Base-by-base conservation (phyloP, 2,113 vertebrate species). In the Tragelaphus buxtoni region DNA sequence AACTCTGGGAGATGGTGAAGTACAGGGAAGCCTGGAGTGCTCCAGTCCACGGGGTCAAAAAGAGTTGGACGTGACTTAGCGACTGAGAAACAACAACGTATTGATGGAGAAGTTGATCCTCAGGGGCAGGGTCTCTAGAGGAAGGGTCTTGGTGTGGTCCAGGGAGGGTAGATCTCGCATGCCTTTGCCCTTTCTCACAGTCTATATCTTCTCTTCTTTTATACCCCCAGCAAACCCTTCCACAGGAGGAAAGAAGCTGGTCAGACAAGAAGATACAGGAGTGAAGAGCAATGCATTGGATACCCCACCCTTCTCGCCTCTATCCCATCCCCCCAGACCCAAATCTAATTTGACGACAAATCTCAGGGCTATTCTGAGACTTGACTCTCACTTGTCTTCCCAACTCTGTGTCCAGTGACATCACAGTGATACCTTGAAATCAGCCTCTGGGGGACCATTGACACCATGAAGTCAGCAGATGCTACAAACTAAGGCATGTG, bases 291-390 rank as follows among this genome's bases (percentile, higher is more conserved):
- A 26, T 22, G 26, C 20, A 4, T 18, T 4, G 3, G 47, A 5
- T 2, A 5, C 1, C 4, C 4, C 30, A 42, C 22, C 2, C 30
- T 49, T 13, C 45, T 3, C 6, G 55, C 42, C n/a, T 65, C 91
- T 9, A 26, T 9, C 39, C 5, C 39, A 74, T 26, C 35, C 8
- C 22, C 26, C 26, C 13, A 39, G n/a, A 30, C 69, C 47, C 22
- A 61, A 17, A 42, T 51, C n/a, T 30, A 7, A 7, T 56, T n/a
- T 0, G 4, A 5, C 28, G 26, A 26, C 7, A 7, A 4, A 4
- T 35, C 30, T n/a, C 11, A 3, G 0, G 22, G 2, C 14, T 35
- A 12, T 45, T 63, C 82, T 11, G 30, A 60, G 47, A 35, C 32
- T 14, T 69, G 45, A 42, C 1, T 22, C n/a, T 20, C 35, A 1